Conservation (phyloP, 1,140 invertebrate genomes). For the Drosophila sturtevanti region DNA sequence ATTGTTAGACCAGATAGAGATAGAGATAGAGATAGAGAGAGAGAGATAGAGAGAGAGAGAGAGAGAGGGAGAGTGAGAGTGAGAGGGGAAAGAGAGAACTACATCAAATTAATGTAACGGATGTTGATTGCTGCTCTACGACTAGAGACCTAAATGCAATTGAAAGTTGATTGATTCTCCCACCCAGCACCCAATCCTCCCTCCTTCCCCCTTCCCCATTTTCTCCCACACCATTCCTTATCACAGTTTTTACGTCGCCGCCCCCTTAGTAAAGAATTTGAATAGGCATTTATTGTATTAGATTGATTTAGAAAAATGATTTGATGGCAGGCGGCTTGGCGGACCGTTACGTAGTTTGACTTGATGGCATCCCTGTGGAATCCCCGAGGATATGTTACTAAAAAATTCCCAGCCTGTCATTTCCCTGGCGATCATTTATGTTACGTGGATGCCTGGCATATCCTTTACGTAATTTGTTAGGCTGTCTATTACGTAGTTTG, state of each 20-base stretch:
- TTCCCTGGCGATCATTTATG: too few species aligned
- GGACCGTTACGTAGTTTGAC: too few species aligned
- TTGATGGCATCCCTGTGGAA: too few species aligned
- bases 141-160: constrained; percentile 48
- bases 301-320: not conserved
- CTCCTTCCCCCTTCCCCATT: not conserved
- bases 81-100: constrained; percentile 17
- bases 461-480: too few species aligned
- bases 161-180: constrained; percentile 50
- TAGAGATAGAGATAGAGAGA: not conserved
- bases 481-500: too few species aligned
- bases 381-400: too few species aligned
- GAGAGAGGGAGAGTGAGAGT: constrained; percentile 2
- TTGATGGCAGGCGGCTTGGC: too few species aligned
- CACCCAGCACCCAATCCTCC: not conserved
- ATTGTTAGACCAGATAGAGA: constrained; percentile 47
- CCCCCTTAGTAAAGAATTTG: not conserved
- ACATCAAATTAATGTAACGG: constrained; percentile 75
- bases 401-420: too few species aligned
- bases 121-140: constrained; percentile 68
- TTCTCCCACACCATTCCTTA: too few species aligned
- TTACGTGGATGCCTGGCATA: too few species aligned
- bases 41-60: not conserved
- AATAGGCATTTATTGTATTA: not conserved
- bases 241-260: too few species aligned